phyloP scores from a whole-genome alignment of 2,113 vertebrate genomes.

The Panurus biarmicus region DNA sequence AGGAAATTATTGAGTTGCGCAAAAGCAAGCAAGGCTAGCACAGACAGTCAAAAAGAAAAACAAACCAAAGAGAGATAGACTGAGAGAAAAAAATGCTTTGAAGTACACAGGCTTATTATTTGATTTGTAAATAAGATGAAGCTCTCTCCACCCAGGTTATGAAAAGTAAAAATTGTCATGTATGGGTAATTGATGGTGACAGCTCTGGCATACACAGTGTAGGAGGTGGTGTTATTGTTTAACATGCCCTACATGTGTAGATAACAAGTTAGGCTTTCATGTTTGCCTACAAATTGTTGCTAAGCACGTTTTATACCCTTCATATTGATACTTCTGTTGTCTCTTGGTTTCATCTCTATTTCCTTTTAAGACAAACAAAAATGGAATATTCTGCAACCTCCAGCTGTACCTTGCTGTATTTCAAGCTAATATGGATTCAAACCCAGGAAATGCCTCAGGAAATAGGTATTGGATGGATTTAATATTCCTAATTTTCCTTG shows the following conservation, averaged over 20 bases:
- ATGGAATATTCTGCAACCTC: neutral
- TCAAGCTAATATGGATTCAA: neutral
- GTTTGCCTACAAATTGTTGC: conserved; percentile 32
- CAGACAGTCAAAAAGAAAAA: neutral
- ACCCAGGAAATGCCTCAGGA: neutral
- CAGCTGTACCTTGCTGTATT: neutral
- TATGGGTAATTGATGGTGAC: conserved; percentile 39
- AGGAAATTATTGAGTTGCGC: neutral
- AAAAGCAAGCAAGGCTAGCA: neutral
- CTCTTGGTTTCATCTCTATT: conserved; percentile 10
- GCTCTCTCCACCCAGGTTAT: conserved; percentile 49
- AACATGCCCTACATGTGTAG: conserved; percentile 22
- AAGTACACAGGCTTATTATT: conserved; percentile 29
- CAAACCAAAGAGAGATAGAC: neutral
- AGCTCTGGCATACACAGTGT: neutral
- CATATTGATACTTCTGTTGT: neutral
- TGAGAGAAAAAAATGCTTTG: conserved; percentile 11
- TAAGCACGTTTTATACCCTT: neutral
- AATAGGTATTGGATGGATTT: neutral
- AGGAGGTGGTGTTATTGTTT: conserved; percentile 3
- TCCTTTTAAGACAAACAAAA: conserved; percentile 8
- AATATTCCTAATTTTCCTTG: neutral
- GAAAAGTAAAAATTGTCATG: conserved; percentile 52
- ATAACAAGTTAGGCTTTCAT: neutral
- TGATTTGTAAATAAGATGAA: conserved; percentile 56